phyloP scores from a whole-genome alignment of 1,140 invertebrate species.

The Drosophila aff. region DNA sequence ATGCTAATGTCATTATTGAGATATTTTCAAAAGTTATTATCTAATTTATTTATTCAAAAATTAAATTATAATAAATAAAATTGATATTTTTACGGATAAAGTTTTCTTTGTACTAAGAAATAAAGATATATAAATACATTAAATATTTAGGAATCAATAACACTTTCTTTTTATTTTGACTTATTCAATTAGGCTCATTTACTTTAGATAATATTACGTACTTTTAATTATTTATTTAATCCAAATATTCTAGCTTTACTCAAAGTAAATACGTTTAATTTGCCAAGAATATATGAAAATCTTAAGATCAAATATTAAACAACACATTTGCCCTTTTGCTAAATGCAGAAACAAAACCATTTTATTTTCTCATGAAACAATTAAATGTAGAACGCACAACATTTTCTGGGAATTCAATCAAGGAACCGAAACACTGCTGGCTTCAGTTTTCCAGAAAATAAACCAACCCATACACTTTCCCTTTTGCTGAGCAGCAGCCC shows the following conservation, averaged over 20 bases:
- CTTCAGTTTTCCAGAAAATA: slow-evolving; percentile 7
- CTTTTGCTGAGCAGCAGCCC: slow-evolving; percentile 28
- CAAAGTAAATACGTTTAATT: too few relatives aligned
- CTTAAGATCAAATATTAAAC: neutral
- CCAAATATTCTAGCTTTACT: neutral
- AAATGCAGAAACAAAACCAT: neutral
- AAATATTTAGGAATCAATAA: neutral
- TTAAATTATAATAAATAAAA: too few relatives aligned
- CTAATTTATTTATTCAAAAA: too few relatives aligned
- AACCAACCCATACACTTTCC: slow-evolving; percentile 30
- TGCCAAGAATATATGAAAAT: neutral
- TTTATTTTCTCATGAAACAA: neutral
- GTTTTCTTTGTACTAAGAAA: neutral
- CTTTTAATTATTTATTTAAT: too few relatives aligned
- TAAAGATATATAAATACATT: neutral
- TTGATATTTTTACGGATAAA: neutral
- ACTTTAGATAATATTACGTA: too few relatives aligned
- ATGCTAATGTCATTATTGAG: neutral
- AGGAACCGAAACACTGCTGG: neutral
- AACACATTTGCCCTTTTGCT: neutral
- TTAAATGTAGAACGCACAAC: neutral
- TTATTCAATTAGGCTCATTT: too few relatives aligned
- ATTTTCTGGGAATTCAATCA: slow-evolving; percentile 9
- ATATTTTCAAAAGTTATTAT: too few relatives aligned
- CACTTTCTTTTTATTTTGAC: neutral